These are phyloP conservation scores for Boloria euphrosyne DNA, from an alignment of 2,888 invertebrate species.

Conservation along the genomic window DNA sequence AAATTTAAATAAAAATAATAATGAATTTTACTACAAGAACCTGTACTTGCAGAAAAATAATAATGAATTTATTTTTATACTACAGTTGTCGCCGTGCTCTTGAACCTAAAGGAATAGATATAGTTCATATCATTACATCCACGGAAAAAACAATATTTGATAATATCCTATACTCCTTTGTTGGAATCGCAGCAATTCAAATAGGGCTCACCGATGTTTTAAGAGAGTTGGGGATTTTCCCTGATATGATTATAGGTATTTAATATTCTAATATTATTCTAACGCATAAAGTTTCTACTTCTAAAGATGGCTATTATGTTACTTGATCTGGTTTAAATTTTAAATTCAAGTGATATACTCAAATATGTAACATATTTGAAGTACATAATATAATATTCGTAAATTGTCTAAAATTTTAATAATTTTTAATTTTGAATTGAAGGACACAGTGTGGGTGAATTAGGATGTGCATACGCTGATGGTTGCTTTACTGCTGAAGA, in stretches of 20 bases:
- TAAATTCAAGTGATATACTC: no score
- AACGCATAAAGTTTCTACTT: not conserved
- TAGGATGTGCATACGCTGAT: no score
- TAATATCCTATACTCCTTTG: slow-evolving; percentile 87
- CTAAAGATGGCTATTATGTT: no score
- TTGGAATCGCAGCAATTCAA: slow-evolving; percentile 88
- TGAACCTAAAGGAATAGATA: slow-evolving; percentile 57
- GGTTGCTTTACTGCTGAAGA: slow-evolving; percentile 87
- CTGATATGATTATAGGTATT: slow-evolving; percentile 89
- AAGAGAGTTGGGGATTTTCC: slow-evolving; percentile 80
- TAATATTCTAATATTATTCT: not conserved
- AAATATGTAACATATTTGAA: no score
- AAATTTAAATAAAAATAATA: not conserved
- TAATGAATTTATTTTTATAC: slow-evolving; percentile 16
- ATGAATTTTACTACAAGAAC: not conserved
- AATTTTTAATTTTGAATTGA: no score
- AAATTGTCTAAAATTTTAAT: no score
- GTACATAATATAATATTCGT: no score
- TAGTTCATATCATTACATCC: slow-evolving; percentile 85
- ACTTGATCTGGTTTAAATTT: no score
- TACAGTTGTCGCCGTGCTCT: slow-evolving; percentile 75
- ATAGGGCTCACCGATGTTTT: slow-evolving; percentile 80
- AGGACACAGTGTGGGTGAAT: no score
- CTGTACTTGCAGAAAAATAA: not conserved
- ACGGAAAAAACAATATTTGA: slow-evolving; percentile 77